These are phyloP conservation scores for Melanotaenia boesemani DNA, from an alignment of 2,797 vertebrate species.

Conservation along the genomic window DNA sequence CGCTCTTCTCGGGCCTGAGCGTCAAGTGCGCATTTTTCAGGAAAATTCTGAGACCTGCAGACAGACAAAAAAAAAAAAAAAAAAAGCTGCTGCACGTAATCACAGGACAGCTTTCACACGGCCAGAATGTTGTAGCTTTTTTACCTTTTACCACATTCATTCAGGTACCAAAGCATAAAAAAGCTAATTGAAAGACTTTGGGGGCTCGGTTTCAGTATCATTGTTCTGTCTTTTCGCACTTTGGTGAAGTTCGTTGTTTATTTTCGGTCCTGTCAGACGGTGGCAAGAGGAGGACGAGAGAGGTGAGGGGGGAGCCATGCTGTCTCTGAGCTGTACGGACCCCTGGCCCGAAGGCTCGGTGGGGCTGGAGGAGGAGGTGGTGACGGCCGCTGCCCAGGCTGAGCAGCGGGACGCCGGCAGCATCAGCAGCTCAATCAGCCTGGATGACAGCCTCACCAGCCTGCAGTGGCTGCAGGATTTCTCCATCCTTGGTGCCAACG, in stretches of 20 bases:
- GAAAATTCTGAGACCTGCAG: slow-evolving; percentile 42
- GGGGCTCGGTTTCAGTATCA: too few relatives aligned
- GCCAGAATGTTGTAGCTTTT: neutral
- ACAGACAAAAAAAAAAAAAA: too few relatives aligned
- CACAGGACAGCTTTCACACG: fast-evolving
- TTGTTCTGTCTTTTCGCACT: slow-evolving; percentile 31
- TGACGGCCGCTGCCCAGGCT: slow-evolving; percentile 69
- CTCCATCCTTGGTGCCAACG: slow-evolving; percentile 88
- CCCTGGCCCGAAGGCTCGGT: slow-evolving; percentile 76
- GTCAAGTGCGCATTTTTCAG: slow-evolving; percentile 45
- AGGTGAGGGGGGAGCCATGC: slow-evolving; percentile 64
- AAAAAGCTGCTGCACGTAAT: neutral
- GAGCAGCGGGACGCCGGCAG: slow-evolving; percentile 73
- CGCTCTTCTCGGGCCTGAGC: slow-evolving; percentile 22
- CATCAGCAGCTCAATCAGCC: too few relatives aligned
- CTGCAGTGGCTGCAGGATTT: slow-evolving; percentile 98
- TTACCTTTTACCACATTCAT: too few relatives aligned
- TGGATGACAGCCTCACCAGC: slow-evolving; percentile 97
- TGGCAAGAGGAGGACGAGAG: slow-evolving; percentile 35
- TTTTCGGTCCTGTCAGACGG: slow-evolving; percentile 39
- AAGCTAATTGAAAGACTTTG: too few relatives aligned
- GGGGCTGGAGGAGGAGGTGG: slow-evolving; percentile 76
- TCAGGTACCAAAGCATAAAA: slow-evolving; percentile 27
- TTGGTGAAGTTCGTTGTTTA: slow-evolving; percentile 34
- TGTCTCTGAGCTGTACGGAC: slow-evolving; percentile 76